Percentiles rank a stretch among this genome's conserved stretches.
These are phyloP conservation scores for Neotragus pygmaeus DNA, from an alignment of 2,113 vertebrate genomes.

Conservation along the genomic window DNA sequence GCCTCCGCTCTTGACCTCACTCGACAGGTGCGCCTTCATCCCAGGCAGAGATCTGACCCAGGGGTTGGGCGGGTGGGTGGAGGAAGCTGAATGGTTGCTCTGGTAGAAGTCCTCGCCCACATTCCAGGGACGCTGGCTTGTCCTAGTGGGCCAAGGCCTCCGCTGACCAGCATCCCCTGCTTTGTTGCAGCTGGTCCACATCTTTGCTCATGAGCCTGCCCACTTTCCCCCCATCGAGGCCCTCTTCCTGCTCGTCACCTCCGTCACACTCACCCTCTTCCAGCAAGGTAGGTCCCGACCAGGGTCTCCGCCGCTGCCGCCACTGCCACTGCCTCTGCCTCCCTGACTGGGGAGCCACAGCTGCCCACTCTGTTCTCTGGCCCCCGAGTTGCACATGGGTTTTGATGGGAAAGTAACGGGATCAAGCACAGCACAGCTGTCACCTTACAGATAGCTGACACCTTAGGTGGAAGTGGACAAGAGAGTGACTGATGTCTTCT, in stretches of 20 bases:
- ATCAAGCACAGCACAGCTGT: constrained; percentile 14
- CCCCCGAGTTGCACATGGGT: constrained; percentile 48
- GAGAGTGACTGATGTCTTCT: constrained; percentile 62
- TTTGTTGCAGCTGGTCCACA: constrained; percentile 94
- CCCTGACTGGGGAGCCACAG: constrained; percentile 53
- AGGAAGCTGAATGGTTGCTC: not conserved
- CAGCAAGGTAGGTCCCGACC: constrained; percentile 93
- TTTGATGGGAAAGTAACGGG: constrained; percentile 38
- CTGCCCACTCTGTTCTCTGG: constrained; percentile 47
- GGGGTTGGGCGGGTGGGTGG: not conserved
- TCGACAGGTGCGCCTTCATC: constrained; percentile 87
- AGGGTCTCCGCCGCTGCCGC: constrained; percentile 47
- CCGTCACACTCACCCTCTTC: constrained; percentile 97
- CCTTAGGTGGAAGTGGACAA: constrained; percentile 36
- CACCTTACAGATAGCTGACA: constrained; percentile 40
- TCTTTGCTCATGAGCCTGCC: constrained; percentile 96
- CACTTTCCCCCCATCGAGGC: constrained; percentile 98
- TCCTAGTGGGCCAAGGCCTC: not conserved
- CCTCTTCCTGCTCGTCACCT: constrained; percentile 97
- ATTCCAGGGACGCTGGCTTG: not conserved
- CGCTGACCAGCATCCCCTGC: constrained; percentile 59
- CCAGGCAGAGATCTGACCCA: not conserved
- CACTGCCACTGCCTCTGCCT: constrained; percentile 61
- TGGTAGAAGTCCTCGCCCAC: constrained; percentile 6
- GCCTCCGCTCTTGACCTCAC: constrained; percentile 97